These are phyloP conservation scores for Ormyrus nitidulus DNA, from an alignment of 2,888 invertebrate species.

Conservation along the genomic window DNA sequence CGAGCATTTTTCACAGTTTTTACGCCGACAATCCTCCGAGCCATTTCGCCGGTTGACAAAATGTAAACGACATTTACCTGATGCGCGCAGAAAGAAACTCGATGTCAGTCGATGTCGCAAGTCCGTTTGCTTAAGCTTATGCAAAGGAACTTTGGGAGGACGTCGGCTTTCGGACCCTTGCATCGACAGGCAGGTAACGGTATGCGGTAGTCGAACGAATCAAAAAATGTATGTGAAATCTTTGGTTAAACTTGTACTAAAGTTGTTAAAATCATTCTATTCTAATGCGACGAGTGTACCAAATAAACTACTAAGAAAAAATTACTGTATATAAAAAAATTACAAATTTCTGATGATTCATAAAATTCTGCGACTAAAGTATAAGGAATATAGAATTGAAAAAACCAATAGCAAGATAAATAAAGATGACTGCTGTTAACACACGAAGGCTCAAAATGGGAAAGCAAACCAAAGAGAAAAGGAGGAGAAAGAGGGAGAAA, in stretches of 20 bases:
- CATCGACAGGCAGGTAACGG: too few species aligned
- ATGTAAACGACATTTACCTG: conserved; percentile 50
- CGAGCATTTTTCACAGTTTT: conserved; percentile 46
- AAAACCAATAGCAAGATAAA: conserved; percentile 8
- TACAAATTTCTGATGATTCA: too few species aligned
- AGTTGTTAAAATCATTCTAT: too few species aligned
- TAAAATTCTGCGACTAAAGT: too few species aligned
- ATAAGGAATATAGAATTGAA: too few species aligned
- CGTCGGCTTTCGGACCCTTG: conserved; percentile 45
- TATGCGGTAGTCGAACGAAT: too few species aligned
- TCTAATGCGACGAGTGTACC: too few species aligned
- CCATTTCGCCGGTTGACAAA: conserved; percentile 42
- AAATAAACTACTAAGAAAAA: too few species aligned
- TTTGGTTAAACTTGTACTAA: too few species aligned
- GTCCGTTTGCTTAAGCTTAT: conserved; percentile 63
- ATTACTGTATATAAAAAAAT: too few species aligned
- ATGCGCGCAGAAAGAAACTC: conserved; percentile 21
- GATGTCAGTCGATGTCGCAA: conserved; percentile 18
- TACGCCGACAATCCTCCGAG: conserved; percentile 2
- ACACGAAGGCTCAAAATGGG: conserved; percentile 1
- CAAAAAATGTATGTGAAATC: too few species aligned
- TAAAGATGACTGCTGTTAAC: conserved; percentile 36
- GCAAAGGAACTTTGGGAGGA: conserved; percentile 64
- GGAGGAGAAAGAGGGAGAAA: conserved; percentile 30
- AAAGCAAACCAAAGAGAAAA: conserved; percentile 3